These are phyloP conservation scores for Exocentrus adspersus DNA, from an alignment of 2,888 invertebrate genomes.

Conservation along the genomic window DNA sequence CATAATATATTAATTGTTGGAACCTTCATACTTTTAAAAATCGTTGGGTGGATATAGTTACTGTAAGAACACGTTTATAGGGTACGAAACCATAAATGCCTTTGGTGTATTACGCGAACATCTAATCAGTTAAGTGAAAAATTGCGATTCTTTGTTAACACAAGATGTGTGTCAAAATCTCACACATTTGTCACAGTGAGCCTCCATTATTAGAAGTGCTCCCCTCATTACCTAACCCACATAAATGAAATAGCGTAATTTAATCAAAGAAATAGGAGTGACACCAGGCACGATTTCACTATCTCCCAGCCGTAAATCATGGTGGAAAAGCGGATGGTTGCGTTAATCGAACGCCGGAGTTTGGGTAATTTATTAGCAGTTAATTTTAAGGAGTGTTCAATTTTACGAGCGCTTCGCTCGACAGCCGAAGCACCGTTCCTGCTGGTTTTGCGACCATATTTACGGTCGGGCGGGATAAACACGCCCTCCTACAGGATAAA, in stretches of 20 bases:
- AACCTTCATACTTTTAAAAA: too few species aligned
- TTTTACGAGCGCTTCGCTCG: slow-evolving; percentile 54
- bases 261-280: slow-evolving; percentile 26
- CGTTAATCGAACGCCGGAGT: slow-evolving; percentile 53
- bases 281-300: slow-evolving; percentile 39
- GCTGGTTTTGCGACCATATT: slow-evolving; percentile 52
- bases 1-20: too few species aligned
- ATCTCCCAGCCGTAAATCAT: slow-evolving; percentile 50
- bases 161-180: neutral
- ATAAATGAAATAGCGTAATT: slow-evolving; percentile 20
- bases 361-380: slow-evolving; percentile 61
- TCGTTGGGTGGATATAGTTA: too few species aligned
- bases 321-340: slow-evolving; percentile 50
- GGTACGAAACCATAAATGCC: too few species aligned
- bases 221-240: slow-evolving; percentile 5
- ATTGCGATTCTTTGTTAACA: too few species aligned
- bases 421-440: slow-evolving; percentile 42
- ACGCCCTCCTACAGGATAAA: slow-evolving; percentile 40
- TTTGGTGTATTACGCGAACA: too few species aligned
- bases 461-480: slow-evolving; percentile 50
- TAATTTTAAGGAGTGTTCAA: slow-evolving; percentile 63
- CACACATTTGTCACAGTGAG: neutral
- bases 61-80: too few species aligned
- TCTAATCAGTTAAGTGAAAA: too few species aligned
- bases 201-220: neutral